These are phyloP conservation scores for Chionis minor DNA, from an alignment of 2,113 vertebrate species.

Conservation along the genomic window DNA sequence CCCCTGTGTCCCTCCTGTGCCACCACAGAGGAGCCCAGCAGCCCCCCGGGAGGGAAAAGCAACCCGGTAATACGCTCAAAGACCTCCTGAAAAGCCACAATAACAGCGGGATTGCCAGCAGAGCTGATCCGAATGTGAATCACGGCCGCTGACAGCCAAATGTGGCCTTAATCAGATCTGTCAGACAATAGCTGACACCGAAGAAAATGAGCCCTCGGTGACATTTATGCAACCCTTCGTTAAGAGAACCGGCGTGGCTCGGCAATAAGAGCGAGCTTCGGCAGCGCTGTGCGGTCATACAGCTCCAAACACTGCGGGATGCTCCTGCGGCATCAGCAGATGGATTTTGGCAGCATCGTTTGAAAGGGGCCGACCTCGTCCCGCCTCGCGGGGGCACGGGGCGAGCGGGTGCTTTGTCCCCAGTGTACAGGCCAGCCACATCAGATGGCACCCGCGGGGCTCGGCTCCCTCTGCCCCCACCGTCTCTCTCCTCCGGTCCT, in stretches of 20 bases:
- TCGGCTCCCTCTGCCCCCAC: not conserved
- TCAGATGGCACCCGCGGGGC: fast-evolving
- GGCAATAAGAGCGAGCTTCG: fast-evolving
- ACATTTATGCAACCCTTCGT: not conserved
- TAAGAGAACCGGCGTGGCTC: not conserved
- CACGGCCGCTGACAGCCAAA: not conserved
- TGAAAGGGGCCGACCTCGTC: not conserved
- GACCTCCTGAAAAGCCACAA: not conserved
- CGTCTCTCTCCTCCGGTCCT: not conserved
- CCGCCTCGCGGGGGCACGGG: not conserved
- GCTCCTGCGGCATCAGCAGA: not conserved
- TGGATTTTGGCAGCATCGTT: not conserved
- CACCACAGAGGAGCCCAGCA: not conserved
- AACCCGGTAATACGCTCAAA: fast-evolving
- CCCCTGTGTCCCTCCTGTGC: not conserved
- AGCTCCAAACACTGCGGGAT: not conserved
- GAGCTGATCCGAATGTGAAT: not conserved
- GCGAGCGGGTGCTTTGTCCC: not conserved
- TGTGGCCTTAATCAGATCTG: not conserved
- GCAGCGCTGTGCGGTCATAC: not conserved
- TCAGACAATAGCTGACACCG: conserved; percentile 22
- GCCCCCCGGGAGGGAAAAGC: not conserved
- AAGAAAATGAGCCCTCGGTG: not conserved
- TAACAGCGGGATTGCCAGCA: fast-evolving
- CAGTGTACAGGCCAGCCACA: fast-evolving